A percentile compares a stretch with the other conserved stretches of the same genome.
phyloP scores from a whole-genome alignment of 2,797 vertebrate genomes.

The Neoniphon sammara region DNA sequence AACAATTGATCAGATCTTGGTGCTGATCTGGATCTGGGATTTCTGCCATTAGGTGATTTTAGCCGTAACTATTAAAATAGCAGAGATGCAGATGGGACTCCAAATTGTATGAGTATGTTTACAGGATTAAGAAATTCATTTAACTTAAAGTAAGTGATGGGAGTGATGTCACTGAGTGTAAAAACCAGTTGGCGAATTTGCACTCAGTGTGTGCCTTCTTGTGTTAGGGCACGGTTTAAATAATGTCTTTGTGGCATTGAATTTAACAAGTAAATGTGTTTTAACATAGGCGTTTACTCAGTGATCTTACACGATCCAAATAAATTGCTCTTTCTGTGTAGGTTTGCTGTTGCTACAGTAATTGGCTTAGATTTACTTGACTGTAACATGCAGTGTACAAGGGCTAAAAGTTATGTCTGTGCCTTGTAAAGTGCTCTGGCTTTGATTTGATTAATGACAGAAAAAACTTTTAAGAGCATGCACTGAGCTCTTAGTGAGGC shows the following conservation, averaged over 20 bases:
- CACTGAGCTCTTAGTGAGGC: conserved; percentile 48
- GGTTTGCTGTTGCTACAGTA: conserved; percentile 54
- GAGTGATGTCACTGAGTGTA: neutral
- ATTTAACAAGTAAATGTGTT: conserved; percentile 57
- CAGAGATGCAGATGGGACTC: neutral
- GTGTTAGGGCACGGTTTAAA: conserved; percentile 47
- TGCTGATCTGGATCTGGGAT: neutral
- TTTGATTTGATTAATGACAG: conserved; percentile 73
- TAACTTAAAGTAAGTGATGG: neutral
- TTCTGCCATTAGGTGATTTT: neutral
- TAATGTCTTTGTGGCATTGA: conserved; percentile 21
- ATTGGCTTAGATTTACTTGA: conserved; percentile 52
- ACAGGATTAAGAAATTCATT: neutral
- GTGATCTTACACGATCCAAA: conserved; percentile 30
- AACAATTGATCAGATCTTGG: conserved; percentile 22
- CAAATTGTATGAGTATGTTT: conserved; percentile 11
- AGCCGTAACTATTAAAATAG: neutral
- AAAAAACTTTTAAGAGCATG: conserved; percentile 41
- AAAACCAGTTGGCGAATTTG: neutral
- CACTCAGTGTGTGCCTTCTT: conserved; percentile 10
- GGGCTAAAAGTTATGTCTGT: conserved; percentile 61
- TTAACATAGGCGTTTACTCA: conserved; percentile 58
- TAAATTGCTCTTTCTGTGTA: conserved; percentile 64
- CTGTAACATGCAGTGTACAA: conserved; percentile 65
- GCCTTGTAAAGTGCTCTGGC: conserved; percentile 63